These are phyloP conservation scores for Malurus elegans DNA, from an alignment of 2,113 vertebrate species.

Conservation along the genomic window DNA sequence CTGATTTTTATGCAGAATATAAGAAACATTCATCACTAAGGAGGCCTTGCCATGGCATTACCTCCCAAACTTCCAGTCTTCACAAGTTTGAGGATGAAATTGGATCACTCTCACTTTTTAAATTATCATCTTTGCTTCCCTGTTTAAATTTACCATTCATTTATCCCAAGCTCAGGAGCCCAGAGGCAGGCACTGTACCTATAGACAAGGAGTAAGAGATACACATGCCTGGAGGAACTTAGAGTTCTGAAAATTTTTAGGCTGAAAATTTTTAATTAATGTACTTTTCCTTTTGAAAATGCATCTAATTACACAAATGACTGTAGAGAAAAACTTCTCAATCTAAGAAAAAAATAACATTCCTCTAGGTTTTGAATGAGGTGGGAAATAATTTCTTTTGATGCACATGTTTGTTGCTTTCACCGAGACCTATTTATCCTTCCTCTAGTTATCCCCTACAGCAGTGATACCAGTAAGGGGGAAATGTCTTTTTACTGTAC, in stretches of 20 bases:
- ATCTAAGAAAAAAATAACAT: not conserved
- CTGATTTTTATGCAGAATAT: not conserved
- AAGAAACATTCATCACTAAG: not conserved
- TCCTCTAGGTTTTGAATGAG: not conserved
- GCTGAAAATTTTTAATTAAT: not conserved
- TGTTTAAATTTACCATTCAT: not conserved
- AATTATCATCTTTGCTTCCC: not conserved
- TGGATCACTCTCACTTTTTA: not conserved
- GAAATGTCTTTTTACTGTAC: not conserved
- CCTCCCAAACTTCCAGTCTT: not conserved
- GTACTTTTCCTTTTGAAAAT: not conserved
- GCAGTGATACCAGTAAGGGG: not conserved
- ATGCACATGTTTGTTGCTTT: fast-evolving
- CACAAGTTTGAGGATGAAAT: not conserved
- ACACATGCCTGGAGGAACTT: not conserved
- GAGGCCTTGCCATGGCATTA: not conserved
- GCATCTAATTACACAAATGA: not conserved
- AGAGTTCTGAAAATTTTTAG: not conserved
- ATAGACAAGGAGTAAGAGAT: not conserved
- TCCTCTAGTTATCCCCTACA: not conserved
- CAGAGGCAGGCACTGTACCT: not conserved
- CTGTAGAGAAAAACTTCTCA: not conserved
- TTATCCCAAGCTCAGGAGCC: not conserved
- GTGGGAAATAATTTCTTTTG: not conserved
- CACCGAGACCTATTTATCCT: not conserved